phyloP scores from a whole-genome alignment of 2,797 vertebrate genomes.

The Falco peregrinus region DNA sequence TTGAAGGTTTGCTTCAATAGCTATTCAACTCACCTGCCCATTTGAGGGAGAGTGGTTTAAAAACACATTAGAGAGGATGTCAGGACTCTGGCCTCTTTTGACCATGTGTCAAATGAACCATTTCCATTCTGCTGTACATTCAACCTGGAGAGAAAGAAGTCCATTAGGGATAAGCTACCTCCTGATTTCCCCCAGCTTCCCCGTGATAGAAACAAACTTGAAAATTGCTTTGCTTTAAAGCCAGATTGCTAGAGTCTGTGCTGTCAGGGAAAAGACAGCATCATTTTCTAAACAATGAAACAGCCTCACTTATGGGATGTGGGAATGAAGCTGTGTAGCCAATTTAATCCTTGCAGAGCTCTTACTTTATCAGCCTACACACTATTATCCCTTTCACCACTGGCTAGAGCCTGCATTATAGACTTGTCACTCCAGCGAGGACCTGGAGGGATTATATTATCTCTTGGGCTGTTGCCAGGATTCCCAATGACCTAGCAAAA shows the following conservation, averaged over 20 bases:
- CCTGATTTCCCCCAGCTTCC: neutral
- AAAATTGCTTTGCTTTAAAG: neutral
- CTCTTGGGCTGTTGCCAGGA: neutral
- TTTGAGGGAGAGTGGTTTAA: neutral
- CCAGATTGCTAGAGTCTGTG: neutral
- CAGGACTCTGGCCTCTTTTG: neutral
- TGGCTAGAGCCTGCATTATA: neutral
- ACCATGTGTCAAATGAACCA: neutral
- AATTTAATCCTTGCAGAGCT: slow-evolving; percentile 17
- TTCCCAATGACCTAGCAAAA: neutral
- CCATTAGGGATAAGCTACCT: neutral
- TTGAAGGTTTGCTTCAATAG: neutral
- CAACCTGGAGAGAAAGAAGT: neutral
- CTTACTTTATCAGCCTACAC: neutral
- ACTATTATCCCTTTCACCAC: neutral
- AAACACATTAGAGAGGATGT: neutral
- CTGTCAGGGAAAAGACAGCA: neutral
- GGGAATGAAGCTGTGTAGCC: neutral
- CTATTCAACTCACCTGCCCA: neutral
- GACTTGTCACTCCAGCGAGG: neutral
- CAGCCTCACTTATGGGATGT: neutral
- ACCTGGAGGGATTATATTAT: neutral
- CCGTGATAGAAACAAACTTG: neutral
- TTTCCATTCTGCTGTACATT: neutral
- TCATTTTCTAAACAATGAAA: neutral